Percentiles rank a stretch among this genome's conserved stretches.
These are phyloP conservation scores for Platynereis dumerilii DNA, from an alignment of 2,888 invertebrate genomes.

Conservation along the genomic window DNA sequence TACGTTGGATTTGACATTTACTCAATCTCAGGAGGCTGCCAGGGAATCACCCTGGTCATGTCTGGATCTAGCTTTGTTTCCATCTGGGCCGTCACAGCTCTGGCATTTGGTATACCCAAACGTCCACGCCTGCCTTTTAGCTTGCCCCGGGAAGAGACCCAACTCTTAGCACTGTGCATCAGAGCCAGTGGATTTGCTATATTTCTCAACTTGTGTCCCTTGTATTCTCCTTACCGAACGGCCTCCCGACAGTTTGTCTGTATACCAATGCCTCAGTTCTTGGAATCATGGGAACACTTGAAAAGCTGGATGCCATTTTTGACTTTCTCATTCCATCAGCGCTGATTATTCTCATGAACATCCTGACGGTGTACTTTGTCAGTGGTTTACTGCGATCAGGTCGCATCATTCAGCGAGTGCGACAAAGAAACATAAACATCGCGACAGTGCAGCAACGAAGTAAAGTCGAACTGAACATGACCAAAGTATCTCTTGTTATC, in stretches of 20 bases:
- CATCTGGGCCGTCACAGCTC: background rate
- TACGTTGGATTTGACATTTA: background rate
- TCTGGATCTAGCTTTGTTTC: background rate
- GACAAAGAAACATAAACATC: too few relatives aligned
- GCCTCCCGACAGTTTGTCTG: background rate
- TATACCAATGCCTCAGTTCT: background rate
- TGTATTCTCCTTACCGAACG: background rate
- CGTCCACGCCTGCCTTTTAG: too few relatives aligned
- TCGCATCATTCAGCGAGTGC: too few relatives aligned
- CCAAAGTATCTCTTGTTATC: background rate
- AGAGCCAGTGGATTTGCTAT: background rate
- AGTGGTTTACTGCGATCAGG: background rate
- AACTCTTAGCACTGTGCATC: too few relatives aligned
- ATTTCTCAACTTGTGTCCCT: background rate
- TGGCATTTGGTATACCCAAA: background rate
- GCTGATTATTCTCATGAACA: background rate
- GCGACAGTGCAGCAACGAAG: too few relatives aligned
- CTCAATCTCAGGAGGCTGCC: background rate
- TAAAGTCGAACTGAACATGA: background rate
- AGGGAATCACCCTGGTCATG: background rate
- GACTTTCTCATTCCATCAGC: background rate
- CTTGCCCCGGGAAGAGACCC: too few relatives aligned
- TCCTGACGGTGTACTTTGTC: background rate
- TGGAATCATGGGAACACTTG: background rate
- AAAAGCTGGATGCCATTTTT: slow-evolving; percentile 1